These are phyloP conservation scores for Yoshiicerus persimilis DNA, from an alignment of 1,140 invertebrate genomes.

Conservation along the genomic window DNA sequence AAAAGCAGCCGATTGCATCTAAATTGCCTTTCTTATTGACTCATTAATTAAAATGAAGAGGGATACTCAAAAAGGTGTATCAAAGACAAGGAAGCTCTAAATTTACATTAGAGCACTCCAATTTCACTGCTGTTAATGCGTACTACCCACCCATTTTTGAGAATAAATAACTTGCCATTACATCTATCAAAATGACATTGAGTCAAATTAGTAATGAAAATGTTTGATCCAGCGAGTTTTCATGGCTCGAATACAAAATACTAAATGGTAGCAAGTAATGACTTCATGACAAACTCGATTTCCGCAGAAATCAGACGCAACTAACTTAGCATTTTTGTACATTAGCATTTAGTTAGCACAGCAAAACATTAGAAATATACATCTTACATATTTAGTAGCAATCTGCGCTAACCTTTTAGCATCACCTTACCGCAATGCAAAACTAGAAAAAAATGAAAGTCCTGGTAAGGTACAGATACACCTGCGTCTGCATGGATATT, in stretches of 20 bases:
- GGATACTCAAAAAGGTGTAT: neutral
- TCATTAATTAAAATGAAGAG: neutral
- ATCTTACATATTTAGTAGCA: too few relatives aligned
- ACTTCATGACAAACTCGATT: too few relatives aligned
- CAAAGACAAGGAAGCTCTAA: neutral
- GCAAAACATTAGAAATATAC: too few relatives aligned
- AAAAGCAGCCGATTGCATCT: neutral
- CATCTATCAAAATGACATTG: neutral
- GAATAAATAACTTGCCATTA: neutral
- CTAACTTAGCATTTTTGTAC: too few relatives aligned
- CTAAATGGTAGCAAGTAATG: neutral
- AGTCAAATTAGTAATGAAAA: neutral
- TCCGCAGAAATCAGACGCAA: too few relatives aligned
- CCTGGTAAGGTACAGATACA: too few relatives aligned
- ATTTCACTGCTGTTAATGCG: neutral
- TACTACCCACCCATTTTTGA: neutral
- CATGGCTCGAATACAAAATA: neutral
- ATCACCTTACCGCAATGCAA: too few relatives aligned
- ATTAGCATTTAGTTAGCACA: too few relatives aligned
- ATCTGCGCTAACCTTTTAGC: too few relatives aligned
- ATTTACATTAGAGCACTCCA: neutral
- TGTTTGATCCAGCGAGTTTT: neutral
- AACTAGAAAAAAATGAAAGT: too few relatives aligned
- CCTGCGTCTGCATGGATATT: too few relatives aligned
- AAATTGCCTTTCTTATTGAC: constrained; percentile 3